Evolutionary conservation across 2,888 invertebrate genomes (phyloP), one percentile per base, ranked within the genome.

Genomic region (Carcina quercana): DNA sequence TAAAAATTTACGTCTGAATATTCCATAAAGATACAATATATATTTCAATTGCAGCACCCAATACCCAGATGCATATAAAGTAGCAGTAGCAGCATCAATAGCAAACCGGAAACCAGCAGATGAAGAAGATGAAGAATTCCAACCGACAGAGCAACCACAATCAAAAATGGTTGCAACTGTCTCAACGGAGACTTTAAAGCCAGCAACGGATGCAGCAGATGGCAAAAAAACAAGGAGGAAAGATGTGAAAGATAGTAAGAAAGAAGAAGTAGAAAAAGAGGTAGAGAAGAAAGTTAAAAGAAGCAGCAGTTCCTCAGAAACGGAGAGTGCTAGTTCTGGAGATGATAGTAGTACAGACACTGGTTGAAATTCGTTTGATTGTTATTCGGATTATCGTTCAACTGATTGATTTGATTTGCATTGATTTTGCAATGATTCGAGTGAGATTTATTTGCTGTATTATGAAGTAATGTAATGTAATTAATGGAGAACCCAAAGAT

Each of bases 1-100:
- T n/a, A n/a, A n/a, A n/a, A n/a, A n/a, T n/a, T n/a, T n/a, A n/a
- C n/a, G n/a, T n/a, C n/a, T n/a, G n/a, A n/a, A n/a, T n/a, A n/a
- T n/a, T n/a, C n/a, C n/a, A n/a, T n/a, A n/a, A n/a, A n/a, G n/a
- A n/a, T n/a, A n/a, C n/a, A n/a, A n/a, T 28, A 29, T 22, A 15
- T 14, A 25, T 30, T 28, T 35, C 3, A 7, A 27, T 25, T 75
- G 13, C 67, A 86, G 86, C 35, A 66, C 82, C 1, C 91, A 91
- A 55, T 90, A 90, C 56, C 89, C 90, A 2, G 86, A 87, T 35
- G 89, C 89, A 2, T 91, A 88, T 61, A 88, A 89, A 40, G 71
- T 85, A 35, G 90, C 90, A 0, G 72, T 87, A 33, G 67, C 84
- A 27, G 78, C 83, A 3, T 85, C 86, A 28, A 62, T 75, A 25